phyloP scores from a whole-genome alignment of 2,113 vertebrate species.

The Scomber japonicus region DNA sequence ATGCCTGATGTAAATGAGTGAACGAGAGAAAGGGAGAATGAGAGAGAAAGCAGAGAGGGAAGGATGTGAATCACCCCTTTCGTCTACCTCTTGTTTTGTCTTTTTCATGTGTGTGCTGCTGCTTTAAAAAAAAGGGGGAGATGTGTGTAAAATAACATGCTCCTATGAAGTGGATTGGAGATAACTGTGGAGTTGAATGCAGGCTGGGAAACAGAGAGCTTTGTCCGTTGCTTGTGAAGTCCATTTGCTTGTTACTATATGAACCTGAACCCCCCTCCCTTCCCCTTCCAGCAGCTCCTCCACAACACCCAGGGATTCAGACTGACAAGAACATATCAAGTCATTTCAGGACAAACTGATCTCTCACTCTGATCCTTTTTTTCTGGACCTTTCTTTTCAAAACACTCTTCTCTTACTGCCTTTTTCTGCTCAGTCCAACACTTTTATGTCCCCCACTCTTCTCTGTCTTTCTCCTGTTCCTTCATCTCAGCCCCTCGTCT shows the following conservation, averaged over 20 bases:
- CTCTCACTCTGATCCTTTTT: conserved; percentile 57
- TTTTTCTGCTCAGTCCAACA: not conserved
- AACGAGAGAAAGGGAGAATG: conserved; percentile 53
- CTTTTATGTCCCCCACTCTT: not conserved
- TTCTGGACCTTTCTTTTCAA: conserved; percentile 45
- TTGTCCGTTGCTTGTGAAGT: conserved; percentile 53
- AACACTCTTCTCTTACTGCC: conserved; percentile 4
- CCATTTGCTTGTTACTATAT: conserved; percentile 54
- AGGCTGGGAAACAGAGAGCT: conserved; percentile 43
- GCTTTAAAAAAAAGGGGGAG: conserved; percentile 19
- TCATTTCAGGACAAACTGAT: conserved; percentile 72
- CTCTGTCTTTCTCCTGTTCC: not conserved
- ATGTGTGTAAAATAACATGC: conserved; percentile 50
- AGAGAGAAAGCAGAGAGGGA: conserved; percentile 24
- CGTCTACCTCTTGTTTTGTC: conserved; percentile 76
- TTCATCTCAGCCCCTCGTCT: conserved; percentile 12
- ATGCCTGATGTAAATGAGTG: conserved; percentile 83
- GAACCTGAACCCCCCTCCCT: conserved; percentile 14
- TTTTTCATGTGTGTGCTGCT: conserved; percentile 43
- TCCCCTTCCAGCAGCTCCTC: conserved; percentile 24
- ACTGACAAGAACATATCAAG: conserved; percentile 79
- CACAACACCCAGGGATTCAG: conserved; percentile 74
- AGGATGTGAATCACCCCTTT: conserved; percentile 69
- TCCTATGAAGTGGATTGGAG: conserved; percentile 65
- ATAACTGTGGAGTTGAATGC: conserved; percentile 56